phyloP scores from a whole-genome alignment of 1,140 invertebrate genomes.

The Teleopsis dalmanni region DNA sequence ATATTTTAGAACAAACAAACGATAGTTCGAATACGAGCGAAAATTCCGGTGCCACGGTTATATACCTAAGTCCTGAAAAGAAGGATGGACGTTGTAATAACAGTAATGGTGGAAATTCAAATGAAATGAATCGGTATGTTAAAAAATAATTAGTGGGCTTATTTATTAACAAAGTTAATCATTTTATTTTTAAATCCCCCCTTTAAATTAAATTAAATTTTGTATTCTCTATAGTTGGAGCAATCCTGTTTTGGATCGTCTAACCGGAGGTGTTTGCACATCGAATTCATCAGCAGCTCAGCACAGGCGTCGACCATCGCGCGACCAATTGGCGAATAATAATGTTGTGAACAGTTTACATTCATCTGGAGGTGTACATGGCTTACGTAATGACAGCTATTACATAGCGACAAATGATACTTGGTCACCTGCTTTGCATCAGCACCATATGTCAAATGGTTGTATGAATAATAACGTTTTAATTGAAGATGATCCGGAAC shows the following conservation, averaged over 20 bases:
- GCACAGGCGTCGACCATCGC: conserved; percentile 15
- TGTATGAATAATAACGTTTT: conserved; percentile 47
- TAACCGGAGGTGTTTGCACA: conserved; percentile 60
- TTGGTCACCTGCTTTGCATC: conserved; percentile 33
- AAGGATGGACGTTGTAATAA: conserved; percentile 26
- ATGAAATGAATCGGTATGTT: conserved; percentile 41
- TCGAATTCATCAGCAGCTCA: conserved; percentile 26
- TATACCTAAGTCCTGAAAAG: conserved; percentile 51
- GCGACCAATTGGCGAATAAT: conserved; percentile 13
- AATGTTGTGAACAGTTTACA: neutral
- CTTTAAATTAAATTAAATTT: neutral
- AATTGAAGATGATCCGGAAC: conserved; percentile 59
- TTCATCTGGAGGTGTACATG: conserved; percentile 19
- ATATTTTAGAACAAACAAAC: conserved; percentile 38
- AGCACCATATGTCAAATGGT: conserved; percentile 25
- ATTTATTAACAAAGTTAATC: neutral
- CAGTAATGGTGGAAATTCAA: conserved; percentile 12
- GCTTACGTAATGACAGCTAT: conserved; percentile 75
- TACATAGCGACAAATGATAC: conserved; percentile 61
- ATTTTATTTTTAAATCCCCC: neutral
- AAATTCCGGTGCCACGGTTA: conserved; percentile 56
- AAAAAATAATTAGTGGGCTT: conserved; percentile 11
- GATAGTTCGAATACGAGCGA: conserved; percentile 47
- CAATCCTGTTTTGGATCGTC: conserved; percentile 77
- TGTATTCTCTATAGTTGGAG: conserved; percentile 36